A percentile compares a stretch with the other conserved stretches of the same genome.
phyloP scores from a whole-genome alignment of 2,113 vertebrate genomes.

The Chaetops frenatus region DNA sequence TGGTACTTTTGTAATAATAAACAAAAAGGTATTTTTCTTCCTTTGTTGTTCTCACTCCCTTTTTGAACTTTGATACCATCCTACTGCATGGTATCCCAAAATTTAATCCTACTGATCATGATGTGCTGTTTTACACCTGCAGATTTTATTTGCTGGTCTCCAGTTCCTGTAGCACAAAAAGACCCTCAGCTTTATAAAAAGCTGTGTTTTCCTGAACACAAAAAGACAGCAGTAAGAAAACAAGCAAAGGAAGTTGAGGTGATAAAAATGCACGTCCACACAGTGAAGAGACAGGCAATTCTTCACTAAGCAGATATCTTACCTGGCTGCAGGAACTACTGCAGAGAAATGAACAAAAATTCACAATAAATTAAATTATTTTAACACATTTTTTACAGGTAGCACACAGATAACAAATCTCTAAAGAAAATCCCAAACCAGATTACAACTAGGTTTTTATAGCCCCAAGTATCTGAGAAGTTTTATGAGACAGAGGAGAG shows the following conservation, averaged over 20 bases:
- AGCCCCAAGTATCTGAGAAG: neutral
- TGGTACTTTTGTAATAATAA: neutral
- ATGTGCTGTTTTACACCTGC: neutral
- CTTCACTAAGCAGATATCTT: neutral
- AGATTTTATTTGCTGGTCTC: neutral
- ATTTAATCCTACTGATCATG: neutral
- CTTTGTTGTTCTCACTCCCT: neutral
- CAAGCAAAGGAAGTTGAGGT: neutral
- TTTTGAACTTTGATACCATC: neutral
- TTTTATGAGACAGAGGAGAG: slow-evolving; percentile 35
- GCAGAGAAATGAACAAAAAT: slow-evolving; percentile 7
- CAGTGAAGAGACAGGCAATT: neutral
- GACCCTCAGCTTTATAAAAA: neutral
- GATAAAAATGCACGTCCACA: neutral
- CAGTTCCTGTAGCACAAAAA: neutral
- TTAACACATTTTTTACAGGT: neutral
- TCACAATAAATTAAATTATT: slow-evolving; percentile 38
- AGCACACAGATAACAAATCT: slow-evolving; percentile 34
- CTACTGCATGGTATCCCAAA: neutral
- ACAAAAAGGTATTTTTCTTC: neutral
- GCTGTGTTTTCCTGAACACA: neutral
- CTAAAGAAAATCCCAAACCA: slow-evolving; percentile 37
- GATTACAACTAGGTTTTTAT: slow-evolving; percentile 38
- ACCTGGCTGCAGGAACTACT: neutral
- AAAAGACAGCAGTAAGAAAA: neutral